Base-by-base conservation (phyloP, 1,140 invertebrate genomes). In the Akabosia matsudoensis region DNA sequence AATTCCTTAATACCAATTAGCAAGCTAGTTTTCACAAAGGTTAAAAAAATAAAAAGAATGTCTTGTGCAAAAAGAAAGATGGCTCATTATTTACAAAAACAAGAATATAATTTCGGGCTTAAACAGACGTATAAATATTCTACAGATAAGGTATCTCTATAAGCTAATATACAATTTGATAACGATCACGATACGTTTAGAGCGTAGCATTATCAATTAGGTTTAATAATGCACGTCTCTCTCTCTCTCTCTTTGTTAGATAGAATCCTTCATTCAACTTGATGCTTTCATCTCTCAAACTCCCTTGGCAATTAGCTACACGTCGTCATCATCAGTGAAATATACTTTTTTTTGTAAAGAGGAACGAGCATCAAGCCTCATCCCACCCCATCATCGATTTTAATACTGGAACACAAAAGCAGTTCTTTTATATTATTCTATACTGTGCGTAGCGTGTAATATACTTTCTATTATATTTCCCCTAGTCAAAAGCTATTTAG, bases 291-390 rank as follows among this genome's bases (percentile, higher is more conserved):
- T 30, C 24, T 30, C 61, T 30, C 61, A 67, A n/a, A 67, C 61
- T 67, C 61, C 61, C 61, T 67, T 30, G 61, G 31, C 61, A 67
- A 67, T 67, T 67, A 67, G 61, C 61, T 22, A 67, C 61, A 67
- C 61, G 61, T 67, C 61, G n/a, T 67, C 24, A 67, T 61, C n/a
- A 61, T 67, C 24, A 31, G 31, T 28, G 37, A 10, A 31, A n/a
- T n/a, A n/a, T n/a, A n/a, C n/a, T n/a, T n/a, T n/a, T n/a, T n/a
- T n/a, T n/a, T n/a, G n/a, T n/a, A n/a, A n/a, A n/a, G n/a, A n/a
- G n/a, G n/a, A n/a, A n/a, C n/a, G n/a, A n/a, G n/a, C n/a, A n/a
- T n/a, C n/a, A n/a, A n/a, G n/a, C n/a, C n/a, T n/a, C n/a, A n/a
- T 30, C 26, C 61, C 61, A 30, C 61, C 61, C 61, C 61, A 67